Evolutionary conservation across 1,140 invertebrate genomes (phyloP), one percentile per base, ranked within the genome.

Genomic region (Polypedilum pembai): DNA sequence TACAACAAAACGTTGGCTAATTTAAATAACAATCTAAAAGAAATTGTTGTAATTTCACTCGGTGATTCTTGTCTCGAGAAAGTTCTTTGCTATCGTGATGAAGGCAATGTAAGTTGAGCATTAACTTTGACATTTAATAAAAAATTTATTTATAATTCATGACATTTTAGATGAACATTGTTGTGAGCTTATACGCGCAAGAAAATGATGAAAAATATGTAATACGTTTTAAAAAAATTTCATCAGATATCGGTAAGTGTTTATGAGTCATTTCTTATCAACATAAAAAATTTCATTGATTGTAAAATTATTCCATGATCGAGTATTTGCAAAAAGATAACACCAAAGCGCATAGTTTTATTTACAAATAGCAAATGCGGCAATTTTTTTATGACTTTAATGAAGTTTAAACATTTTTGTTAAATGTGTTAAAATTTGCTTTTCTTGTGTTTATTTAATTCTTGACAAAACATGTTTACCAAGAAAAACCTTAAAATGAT

Each of bases 121-220:
- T 2, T 17, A 1, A 56, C 65, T 8, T 8, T 69, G 65, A 18
- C 17, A 69, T 69, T 69, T 8, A 69, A n/a, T 66, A 18, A 18
- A 18, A 69, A 69, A 18, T 69, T 20, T 8, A 69, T 69, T 20
- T 21, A 1, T 18, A 69, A 69, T 69, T 69, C 7, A 8, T 69
- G 8, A 18, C 17, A 69, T 69, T 69, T 69, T 69, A 69, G 65
- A 69, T 69, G 65, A 69, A 69, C 20, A 69, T 69, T 18, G 65
- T 69, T 3, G 4, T 69, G 17, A 69, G 65, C 7, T 7, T 69
- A 0, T 20, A 20, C 18, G 17, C 65, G 17, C 65, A 69, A 8
- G 65, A 20, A 18, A 69, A 69, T 21, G 65, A 69, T 8, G 65
- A 69, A 10, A 69, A 69, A 18, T 21, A 21, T 18, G 65, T 69